phyloP scores from a whole-genome alignment of 2,888 invertebrate genomes.

The Cartodere bifasciata region DNA sequence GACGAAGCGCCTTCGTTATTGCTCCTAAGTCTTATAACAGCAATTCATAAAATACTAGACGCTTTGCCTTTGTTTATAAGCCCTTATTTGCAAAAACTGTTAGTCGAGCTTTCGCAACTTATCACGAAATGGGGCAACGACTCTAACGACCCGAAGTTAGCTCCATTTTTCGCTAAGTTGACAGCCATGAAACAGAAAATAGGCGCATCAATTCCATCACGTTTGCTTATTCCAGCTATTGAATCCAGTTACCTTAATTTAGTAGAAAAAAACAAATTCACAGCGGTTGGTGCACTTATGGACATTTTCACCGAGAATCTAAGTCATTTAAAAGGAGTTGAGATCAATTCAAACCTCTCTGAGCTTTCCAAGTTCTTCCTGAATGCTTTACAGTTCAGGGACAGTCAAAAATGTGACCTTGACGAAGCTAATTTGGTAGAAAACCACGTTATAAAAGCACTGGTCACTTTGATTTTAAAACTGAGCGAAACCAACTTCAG shows the following conservation, averaged over 20 bases:
- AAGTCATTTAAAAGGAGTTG: constrained; percentile 44
- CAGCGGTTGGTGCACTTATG: constrained; percentile 60
- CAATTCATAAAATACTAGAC: constrained; percentile 70
- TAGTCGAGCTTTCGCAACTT: constrained; percentile 50
- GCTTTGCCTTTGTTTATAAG: constrained; percentile 73
- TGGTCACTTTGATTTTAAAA: constrained; percentile 73
- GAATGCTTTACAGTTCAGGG: constrained; percentile 54
- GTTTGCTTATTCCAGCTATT: constrained; percentile 66
- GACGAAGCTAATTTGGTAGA: constrained; percentile 51
- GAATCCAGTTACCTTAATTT: constrained; percentile 50
- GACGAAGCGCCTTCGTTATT: constrained; percentile 46
- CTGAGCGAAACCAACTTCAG: constrained; percentile 81
- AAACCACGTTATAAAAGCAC: constrained; percentile 57
- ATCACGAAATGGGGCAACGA: constrained; percentile 19
- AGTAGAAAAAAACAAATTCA: constrained; percentile 44
- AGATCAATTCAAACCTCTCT: constrained; percentile 51
- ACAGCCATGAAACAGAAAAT: constrained; percentile 52
- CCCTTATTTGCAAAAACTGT: constrained; percentile 64
- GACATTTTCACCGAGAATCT: constrained; percentile 63
- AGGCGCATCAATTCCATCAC: constrained; percentile 51
- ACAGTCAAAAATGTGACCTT: constrained; percentile 31
- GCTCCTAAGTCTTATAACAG: constrained; percentile 62
- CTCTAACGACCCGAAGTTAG: constrained; percentile 38
- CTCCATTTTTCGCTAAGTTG: constrained; percentile 45
- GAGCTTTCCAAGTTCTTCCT: constrained; percentile 66